Conservation (phyloP, 2,888 invertebrate species). For the Apotomis capreana region DNA sequence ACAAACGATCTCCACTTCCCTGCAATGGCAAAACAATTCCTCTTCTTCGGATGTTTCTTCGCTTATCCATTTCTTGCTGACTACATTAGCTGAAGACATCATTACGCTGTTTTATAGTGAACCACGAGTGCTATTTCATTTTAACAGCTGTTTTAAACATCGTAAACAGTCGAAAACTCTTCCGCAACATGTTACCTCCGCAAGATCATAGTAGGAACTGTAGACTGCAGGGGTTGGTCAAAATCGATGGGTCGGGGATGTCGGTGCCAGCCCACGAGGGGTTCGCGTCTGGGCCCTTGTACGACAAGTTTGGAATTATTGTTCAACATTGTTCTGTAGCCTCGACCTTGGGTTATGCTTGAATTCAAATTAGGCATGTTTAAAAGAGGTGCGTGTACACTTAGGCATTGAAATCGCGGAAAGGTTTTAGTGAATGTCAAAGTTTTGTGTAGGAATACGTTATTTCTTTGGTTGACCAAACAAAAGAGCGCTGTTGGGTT, state of each 20-base stretch:
- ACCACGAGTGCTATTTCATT: constrained; percentile 10
- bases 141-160: constrained; percentile 25
- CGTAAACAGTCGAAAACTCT: constrained; percentile 18
- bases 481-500: background rate
- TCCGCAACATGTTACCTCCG: constrained; percentile 56
- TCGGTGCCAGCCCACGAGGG: constrained; percentile 66
- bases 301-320: constrained; percentile 68
- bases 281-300: constrained; percentile 62
- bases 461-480: no score
- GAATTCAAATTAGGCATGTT: constrained; percentile 30
- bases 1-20: constrained; percentile 78
- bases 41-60: constrained; percentile 79
- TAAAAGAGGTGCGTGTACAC: constrained; percentile 26
- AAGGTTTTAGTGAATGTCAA: constrained; percentile 3
- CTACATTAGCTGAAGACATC: constrained; percentile 64
- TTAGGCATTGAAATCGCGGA: constrained; percentile 4
- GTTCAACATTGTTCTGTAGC: constrained; percentile 67
- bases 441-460: background rate
- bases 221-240: constrained; percentile 59
- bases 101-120: constrained; percentile 39
- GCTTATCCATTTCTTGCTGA: constrained; percentile 81
- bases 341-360: constrained; percentile 64
- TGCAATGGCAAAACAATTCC: constrained; percentile 77
- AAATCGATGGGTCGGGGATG: constrained; percentile 75
- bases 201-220: constrained; percentile 67